Conservation (phyloP, 2,797 vertebrate genomes). For the Perodicticus potto region DNA sequence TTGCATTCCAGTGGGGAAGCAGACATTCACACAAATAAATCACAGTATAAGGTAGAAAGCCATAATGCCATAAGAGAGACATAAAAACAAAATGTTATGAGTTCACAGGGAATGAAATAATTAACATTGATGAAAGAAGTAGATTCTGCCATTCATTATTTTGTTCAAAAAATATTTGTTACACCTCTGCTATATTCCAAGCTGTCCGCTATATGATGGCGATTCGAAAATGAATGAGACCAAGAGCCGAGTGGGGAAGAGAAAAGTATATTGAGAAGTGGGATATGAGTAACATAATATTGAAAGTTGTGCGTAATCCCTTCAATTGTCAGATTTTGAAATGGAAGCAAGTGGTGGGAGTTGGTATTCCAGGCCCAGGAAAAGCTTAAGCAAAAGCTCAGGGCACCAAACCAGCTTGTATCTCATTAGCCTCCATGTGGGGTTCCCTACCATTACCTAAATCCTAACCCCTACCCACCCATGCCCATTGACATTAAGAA, state of each 20-base stretch:
- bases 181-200: background rate
- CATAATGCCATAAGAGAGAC: background rate
- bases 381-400: background rate
- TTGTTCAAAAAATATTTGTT: background rate
- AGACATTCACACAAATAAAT: constrained; percentile 28
- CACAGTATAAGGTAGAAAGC: background rate
- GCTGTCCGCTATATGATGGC: background rate
- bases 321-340: background rate
- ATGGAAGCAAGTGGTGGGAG: background rate
- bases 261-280: background rate
- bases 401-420: background rate
- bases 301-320: background rate
- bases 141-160: background rate
- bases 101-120: background rate
- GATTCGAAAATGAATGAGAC: constrained; percentile 5
- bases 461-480: background rate
- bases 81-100: background rate
- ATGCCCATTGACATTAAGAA: background rate
- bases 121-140: background rate
- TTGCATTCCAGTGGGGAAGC: background rate
- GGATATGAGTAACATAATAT: background rate
- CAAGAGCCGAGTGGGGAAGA: background rate
- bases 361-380: background rate
- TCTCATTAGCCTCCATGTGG: background rate
- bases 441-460: background rate